Conservation (phyloP, 2,888 invertebrate species). For the Tetranychus truncatus region DNA sequence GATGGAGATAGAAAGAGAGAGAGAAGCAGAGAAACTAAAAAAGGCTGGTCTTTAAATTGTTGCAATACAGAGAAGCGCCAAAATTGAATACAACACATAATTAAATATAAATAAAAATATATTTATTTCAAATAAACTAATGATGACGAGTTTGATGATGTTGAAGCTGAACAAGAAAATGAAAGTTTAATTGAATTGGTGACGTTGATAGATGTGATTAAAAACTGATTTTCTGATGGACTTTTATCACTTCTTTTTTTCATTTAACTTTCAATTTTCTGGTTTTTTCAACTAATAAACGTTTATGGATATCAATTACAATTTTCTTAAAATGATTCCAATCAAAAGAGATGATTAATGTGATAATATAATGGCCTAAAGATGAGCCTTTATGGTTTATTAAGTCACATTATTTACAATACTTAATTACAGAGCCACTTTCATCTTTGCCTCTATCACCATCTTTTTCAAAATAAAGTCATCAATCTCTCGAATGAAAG, state of each 20-base stretch:
- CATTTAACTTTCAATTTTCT: background rate
- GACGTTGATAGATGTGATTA: background rate
- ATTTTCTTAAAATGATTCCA: no score
- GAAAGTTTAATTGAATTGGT: background rate
- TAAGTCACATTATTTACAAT: no score
- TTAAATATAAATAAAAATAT: background rate
- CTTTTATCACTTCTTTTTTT: background rate
- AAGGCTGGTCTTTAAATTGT: background rate
- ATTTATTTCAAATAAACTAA: no score
- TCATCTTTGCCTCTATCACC: no score
- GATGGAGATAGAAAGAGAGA: background rate
- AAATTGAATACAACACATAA: background rate
- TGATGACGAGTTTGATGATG: background rate
- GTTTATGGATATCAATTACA: no score
- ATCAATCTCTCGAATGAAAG: no score
- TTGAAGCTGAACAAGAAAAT: background rate
- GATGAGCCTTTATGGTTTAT: no score
- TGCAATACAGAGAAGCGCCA: background rate
- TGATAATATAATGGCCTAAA: no score
- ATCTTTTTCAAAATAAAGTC: no score
- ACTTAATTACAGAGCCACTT: no score
- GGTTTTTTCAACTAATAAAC: background rate
- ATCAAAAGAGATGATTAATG: no score
- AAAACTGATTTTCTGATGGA: background rate
- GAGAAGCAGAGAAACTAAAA: background rate